These are phyloP conservation scores for Metallyticus violacea DNA, from an alignment of 2,888 invertebrate genomes.

Conservation along the genomic window DNA sequence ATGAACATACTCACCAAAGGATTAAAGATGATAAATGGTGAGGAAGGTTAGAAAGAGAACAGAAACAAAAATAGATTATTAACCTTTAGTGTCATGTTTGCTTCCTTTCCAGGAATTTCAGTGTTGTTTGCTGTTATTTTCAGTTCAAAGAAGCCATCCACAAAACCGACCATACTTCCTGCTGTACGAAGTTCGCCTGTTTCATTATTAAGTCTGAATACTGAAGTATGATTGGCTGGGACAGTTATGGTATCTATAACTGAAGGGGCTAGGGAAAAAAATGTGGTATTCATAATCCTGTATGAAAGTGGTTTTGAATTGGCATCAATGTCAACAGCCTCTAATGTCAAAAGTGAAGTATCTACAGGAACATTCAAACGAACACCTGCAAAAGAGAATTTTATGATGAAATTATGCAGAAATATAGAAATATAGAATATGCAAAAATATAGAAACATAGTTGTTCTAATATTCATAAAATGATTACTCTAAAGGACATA, in stretches of 20 bases:
- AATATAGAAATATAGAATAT: too few species aligned
- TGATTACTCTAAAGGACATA: too few species aligned
- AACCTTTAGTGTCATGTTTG: slow-evolving; percentile 49
- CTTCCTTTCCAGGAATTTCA: slow-evolving; percentile 38
- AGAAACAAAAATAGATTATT: background rate
- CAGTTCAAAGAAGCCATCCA: slow-evolving; percentile 61
- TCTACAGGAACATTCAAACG: slow-evolving; percentile 72
- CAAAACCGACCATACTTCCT: slow-evolving; percentile 61
- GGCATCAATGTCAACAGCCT: slow-evolving; percentile 66
- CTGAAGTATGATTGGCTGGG: slow-evolving; percentile 48
- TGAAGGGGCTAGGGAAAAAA: slow-evolving; percentile 45
- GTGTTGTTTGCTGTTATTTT: slow-evolving; percentile 41
- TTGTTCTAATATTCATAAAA: too few species aligned
- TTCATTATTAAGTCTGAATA: slow-evolving; percentile 62
- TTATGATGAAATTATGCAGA: too few species aligned
- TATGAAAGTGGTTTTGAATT: slow-evolving; percentile 64
- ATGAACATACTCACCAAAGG: too few species aligned
- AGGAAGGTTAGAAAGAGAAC: background rate
- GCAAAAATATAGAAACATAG: too few species aligned
- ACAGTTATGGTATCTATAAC: slow-evolving; percentile 22
- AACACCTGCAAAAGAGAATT: slow-evolving; percentile 50
- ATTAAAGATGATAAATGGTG: too few species aligned
- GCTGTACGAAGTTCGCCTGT: slow-evolving; percentile 71
- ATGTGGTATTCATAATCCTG: slow-evolving; percentile 58
- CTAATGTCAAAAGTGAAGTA: slow-evolving; percentile 63